Evolutionary conservation across 2,113 vertebrate species (phyloP).

Genomic region (Ictalurus furcatus): DNA sequence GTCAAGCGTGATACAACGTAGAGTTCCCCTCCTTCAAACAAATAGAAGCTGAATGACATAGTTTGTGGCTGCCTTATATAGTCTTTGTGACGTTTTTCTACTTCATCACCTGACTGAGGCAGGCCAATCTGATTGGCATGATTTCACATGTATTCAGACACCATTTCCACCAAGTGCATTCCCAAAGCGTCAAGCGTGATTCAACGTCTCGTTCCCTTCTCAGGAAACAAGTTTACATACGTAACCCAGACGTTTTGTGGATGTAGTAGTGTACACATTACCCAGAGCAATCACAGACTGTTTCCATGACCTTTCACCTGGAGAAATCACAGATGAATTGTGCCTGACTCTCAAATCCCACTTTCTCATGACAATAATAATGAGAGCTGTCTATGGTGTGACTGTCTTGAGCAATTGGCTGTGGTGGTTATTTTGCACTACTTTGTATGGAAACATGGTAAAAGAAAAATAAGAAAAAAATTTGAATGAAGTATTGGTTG

Average conservation of each 20-base stretch:
- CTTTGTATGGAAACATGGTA: background rate
- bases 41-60: too few species aligned
- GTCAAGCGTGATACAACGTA: too few species aligned
- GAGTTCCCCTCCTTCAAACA: too few species aligned
- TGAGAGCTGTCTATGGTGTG: background rate
- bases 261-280: background rate
- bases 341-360: background rate
- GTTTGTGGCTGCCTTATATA: too few species aligned
- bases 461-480: background rate
- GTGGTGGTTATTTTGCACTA: background rate
- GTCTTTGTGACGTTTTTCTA: too few species aligned
- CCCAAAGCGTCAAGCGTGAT: too few species aligned
- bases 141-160: too few species aligned
- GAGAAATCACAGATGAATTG: background rate
- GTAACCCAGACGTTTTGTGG: background rate
- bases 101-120: too few species aligned
- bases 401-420: background rate
- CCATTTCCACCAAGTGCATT: too few species aligned
- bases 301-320: background rate
- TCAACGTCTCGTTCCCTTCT: too few species aligned
- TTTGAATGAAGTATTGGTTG: background rate
- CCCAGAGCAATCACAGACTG: background rate
- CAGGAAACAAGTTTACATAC: too few species aligned
- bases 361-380: background rate
- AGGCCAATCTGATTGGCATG: too few species aligned